Conservation (phyloP, 1,140 invertebrate genomes). For the Eciton burchellii region DNA sequence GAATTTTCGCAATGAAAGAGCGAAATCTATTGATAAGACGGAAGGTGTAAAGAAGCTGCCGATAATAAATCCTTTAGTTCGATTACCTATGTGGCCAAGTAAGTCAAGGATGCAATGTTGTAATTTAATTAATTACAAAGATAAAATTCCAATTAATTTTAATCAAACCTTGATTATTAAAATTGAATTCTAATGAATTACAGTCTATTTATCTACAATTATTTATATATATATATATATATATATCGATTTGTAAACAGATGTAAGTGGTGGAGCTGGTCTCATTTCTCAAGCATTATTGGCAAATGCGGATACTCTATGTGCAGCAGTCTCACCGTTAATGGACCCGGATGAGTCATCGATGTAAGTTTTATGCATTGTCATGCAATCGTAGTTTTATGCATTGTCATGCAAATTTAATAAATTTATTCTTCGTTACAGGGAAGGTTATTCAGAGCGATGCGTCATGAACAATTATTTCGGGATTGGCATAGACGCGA, state of each 20-base stretch:
- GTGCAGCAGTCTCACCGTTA: conserved; percentile 96
- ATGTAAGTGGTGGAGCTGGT: conserved; percentile 89
- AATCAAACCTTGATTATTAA: too few relatives aligned
- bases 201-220: not conserved
- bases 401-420: conserved; percentile 10
- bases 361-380: conserved; percentile 85
- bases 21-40: conserved; percentile 85
- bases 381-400: conserved; percentile 72
- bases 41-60: conserved; percentile 91
- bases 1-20: conserved; percentile 81
- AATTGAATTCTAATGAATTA: too few relatives aligned
- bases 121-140: too few relatives aligned
- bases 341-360: conserved; percentile 97
- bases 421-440: conserved; percentile 72
- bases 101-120: conserved; percentile 82
- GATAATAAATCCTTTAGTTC: conserved; percentile 95
- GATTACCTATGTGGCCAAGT: conserved; percentile 95
- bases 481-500: conserved; percentile 99
- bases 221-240: not conserved
- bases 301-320: conserved; percentile 98
- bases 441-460: conserved; percentile 96
- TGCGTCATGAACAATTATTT: conserved; percentile 99
- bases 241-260: conserved; percentile 76
- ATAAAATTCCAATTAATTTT: too few relatives aligned
- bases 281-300: conserved; percentile 96